Evolutionary conservation across 2,888 invertebrate genomes (phyloP), one percentile per base, ranked within the genome.

Genomic region (Geotrupes spiniger): DNA sequence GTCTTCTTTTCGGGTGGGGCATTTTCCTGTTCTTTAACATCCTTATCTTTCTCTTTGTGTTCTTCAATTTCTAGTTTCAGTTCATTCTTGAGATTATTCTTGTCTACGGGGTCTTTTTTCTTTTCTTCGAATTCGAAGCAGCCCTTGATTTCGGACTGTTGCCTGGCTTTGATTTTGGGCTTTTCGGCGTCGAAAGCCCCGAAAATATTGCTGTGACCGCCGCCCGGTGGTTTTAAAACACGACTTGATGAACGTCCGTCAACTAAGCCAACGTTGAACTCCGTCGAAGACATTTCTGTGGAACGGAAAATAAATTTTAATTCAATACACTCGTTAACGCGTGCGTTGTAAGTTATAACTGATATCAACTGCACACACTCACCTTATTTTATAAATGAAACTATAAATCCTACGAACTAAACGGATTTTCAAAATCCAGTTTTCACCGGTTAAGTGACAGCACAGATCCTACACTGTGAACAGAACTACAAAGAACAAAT

Each of bases 221-320:
- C 76, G 54, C 76, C 76, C 46, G 75, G 75, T 36, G 75, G 75
- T 58, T 73, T 74, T 47, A 75, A 59, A 37, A 77, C 74, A 57
- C 76, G 74, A 63, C 68, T 70, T 16, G 71, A 70, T 38, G 58
- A 63, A 46, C 65, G 68, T 17, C 58, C 63, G 5, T 60, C 61
- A 21, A 50, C 47, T 36, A 60, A 53, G n/a, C 69, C 68, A 17
- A 61, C 53, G 47, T 60, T 64, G 40, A 59, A 46, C 25, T 57
- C 56, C 10, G 64, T 63, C 2, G 65, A 65, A 53, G 60, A 61
- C 65, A 65, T 68, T 40, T 43, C 54, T 29, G 42, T 11, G 16
- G 21, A 11, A 10, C 25, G 33, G 21, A 39, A 36, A 29, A 39
- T 11, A 10, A 39, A 4, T 33, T 33, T 33, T 33, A 12, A 33